Percentiles rank a stretch among this genome's conserved stretches.
Evolutionary conservation across 1,140 invertebrate genomes (phyloP).

Genomic region (Diabrotica virgifera): DNA sequence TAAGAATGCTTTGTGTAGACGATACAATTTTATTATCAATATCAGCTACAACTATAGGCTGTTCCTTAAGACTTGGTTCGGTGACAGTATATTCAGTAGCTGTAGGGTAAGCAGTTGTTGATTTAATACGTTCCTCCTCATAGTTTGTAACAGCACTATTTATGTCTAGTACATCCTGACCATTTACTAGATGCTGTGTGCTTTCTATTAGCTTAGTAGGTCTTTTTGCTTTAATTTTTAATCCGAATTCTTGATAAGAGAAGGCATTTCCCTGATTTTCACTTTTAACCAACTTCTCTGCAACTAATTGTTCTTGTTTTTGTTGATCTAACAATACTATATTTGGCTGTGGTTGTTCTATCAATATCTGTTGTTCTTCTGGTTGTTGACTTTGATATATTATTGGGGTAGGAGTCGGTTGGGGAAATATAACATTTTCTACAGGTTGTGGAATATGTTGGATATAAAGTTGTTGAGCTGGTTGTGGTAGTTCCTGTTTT

Average conservation of each 20-base stretch:
- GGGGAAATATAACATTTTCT: slow-evolving; percentile 4
- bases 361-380: not conserved
- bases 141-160: slow-evolving; percentile 49
- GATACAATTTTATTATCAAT: slow-evolving; percentile 19
- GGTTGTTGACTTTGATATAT: not conserved
- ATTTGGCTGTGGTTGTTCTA: not conserved
- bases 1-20: slow-evolving; percentile 19
- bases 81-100: not conserved
- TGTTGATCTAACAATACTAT: not conserved
- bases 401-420: not conserved
- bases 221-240: not conserved
- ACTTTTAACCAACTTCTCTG: not conserved
- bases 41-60: slow-evolving; percentile 49
- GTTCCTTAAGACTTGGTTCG: slow-evolving; percentile 10
- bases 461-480: not conserved
- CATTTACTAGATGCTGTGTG: slow-evolving; percentile 55
- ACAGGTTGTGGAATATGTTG: slow-evolving; percentile 6
- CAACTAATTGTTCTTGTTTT: slow-evolving; percentile 1
- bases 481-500: not conserved
- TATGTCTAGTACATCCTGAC: slow-evolving; percentile 56
- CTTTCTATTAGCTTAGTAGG: slow-evolving; percentile 50
- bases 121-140: not conserved
- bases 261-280: too few relatives aligned
- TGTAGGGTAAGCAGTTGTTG: not conserved
- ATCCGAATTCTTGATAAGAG: not conserved